Base-by-base conservation (phyloP, 2,797 vertebrate species). In the Pygocentrus nattereri region DNA sequence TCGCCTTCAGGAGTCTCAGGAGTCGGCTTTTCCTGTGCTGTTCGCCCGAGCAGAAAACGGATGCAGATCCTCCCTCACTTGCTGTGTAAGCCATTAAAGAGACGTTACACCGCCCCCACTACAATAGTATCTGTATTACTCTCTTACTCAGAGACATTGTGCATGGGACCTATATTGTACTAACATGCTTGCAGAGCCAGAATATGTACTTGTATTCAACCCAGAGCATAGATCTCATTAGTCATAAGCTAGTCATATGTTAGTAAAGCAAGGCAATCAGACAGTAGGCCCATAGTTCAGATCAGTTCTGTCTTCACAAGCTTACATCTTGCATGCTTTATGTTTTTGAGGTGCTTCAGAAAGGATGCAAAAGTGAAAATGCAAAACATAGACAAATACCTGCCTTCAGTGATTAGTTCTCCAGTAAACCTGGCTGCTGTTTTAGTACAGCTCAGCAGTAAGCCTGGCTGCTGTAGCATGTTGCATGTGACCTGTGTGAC, bases 1-100 rank as follows among this genome's bases (percentile, higher is more conserved):
- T 95, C 91, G 97, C 98, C 81, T 97, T 97, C 85, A 97, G 95
- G 91, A 96, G 82, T 87, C 92, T 99, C 80, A 94, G 96, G 79
- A 94, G 77, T 74, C 95, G 95, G n/a, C 92, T 98, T 23, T 96
- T 99, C 91, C 88, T 94, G 82, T 99, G 97, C 89, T 93, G 93
- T 92, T 93, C 94, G n/a, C 92, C 93, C 8, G 94, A 97, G 86
- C 92, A 94, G 84, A 96, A 96, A 90, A 87, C 90, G 23, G 92
- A 94, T 78, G 41, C 80, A 0, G 90, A 91, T 18, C 89, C 84
- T 82, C 92, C 90, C 87, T 93, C 95, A 27, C 91, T 90, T 85
- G 88, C 92, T 0, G 94, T 95, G 78, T 95, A 93, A 91, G 65
- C 72, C 4, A 1, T 85, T 79, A 85, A 88, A 89, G 86, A 90